Evolutionary conservation across 2,888 invertebrate species (phyloP), one percentile per base, ranked within the genome.

Genomic region (Sepioteuthis lessoniana): DNA sequence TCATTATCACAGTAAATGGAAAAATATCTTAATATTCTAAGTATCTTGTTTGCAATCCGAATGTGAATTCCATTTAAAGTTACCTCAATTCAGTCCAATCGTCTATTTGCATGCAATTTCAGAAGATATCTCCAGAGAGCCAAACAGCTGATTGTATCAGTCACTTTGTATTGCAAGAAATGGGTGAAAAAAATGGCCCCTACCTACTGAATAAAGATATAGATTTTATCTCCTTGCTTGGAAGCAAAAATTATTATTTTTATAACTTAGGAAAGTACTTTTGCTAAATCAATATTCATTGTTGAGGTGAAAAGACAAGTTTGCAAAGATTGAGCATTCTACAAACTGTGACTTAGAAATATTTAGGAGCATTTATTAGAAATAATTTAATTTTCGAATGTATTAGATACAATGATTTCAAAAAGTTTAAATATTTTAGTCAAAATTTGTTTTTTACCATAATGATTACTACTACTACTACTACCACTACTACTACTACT

Each of bases 131-230:
- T 76, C 76, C 35, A 35, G 76, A 76, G 76, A 76, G 35, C 76
- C 76, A 76, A 76, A n/a, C 76, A 76, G 76, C 76, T 35, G 35
- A 76, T 76, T 76, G 76, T 76, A 76, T 76, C 76, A 76, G 76
- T 76, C 76, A 76, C n/a, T 76, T 76, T 76, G 35, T 76, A 76
- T 76, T n/a, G n/a, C 76, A 76, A 35, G 76, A 76, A 76, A 21
- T 35, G 76, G 35, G 13, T 76, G 76, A n/a, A 76, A 76, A 55
- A 76, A 76, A 76, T 76, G 35, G 76, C n/a, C 76, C n/a, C n/a
- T 76, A 76, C 76, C 76, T 76, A 76, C 76, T 76, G 76, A 76
- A 76, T 76, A 76, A 76, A 76, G 76, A 76, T 76, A 76, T 76
- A 76, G 76, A 76, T 35, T 76, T 76, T 35, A 76, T 76, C 76